A percentile compares a stretch with the other conserved stretches of the same genome.
Evolutionary conservation across 1,140 invertebrate genomes (phyloP).

Genomic region (Philaenus spumarius): DNA sequence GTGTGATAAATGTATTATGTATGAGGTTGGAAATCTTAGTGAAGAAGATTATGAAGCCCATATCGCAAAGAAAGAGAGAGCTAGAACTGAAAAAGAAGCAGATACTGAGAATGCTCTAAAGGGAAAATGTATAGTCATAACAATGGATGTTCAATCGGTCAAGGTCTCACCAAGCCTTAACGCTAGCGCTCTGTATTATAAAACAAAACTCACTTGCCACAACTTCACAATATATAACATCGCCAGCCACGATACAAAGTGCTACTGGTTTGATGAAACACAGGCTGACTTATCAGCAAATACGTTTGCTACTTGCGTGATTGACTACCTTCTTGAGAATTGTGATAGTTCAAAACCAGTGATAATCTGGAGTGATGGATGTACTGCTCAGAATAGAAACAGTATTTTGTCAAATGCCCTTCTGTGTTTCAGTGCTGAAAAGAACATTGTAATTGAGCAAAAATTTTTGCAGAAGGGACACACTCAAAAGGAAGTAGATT

Average conservation of each 20-base stretch:
- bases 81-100: constrained; percentile 26
- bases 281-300: constrained; percentile 37
- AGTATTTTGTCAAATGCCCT: constrained; percentile 36
- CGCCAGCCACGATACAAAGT: constrained; percentile 27
- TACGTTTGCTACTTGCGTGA: constrained; percentile 36
- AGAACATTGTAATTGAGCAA: constrained; percentile 31
- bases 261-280: constrained; percentile 42
- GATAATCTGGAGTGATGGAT: constrained; percentile 28
- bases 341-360: background rate
- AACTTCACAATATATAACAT: constrained; percentile 43
- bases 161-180: constrained; percentile 36
- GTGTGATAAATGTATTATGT: constrained; percentile 29
- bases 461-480: constrained; percentile 36
- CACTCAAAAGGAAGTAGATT: constrained; percentile 37
- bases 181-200: constrained; percentile 39
- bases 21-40: constrained; percentile 23
- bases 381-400: too few relatives aligned
- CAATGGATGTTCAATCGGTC: constrained; percentile 40
- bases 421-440: constrained; percentile 26
- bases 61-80: constrained; percentile 26
- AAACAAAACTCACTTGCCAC: constrained; percentile 40
- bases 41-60: constrained; percentile 26
- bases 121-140: constrained; percentile 27
- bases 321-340: constrained; percentile 31
- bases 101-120: constrained; percentile 27